phyloP scores from a whole-genome alignment of 2,113 vertebrate species.

The Pagrus major region DNA sequence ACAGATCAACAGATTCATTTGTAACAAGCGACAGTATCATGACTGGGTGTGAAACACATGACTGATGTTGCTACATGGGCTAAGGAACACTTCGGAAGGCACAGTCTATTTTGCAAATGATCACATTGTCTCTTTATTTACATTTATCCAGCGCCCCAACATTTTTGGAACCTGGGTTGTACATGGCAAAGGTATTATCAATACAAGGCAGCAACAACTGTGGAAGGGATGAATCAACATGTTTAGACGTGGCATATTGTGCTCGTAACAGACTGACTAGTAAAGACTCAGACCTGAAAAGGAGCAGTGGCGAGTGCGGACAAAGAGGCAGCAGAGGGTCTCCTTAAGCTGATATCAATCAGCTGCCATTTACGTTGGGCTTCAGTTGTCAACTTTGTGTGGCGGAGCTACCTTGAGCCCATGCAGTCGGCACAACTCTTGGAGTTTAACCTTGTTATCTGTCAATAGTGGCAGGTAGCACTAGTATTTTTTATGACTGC shows the following conservation, averaged over 20 bases:
- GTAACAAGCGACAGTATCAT: too few species aligned
- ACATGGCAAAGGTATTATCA: background rate
- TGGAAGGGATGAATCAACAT: constrained; percentile 31
- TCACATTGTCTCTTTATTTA: too few species aligned
- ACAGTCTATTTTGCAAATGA: too few species aligned
- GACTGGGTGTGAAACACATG: too few species aligned
- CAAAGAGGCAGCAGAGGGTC: constrained; percentile 39
- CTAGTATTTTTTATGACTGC: constrained; percentile 67
- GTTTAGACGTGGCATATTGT: constrained; percentile 6
- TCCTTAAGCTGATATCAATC: constrained; percentile 71
- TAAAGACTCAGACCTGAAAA: constrained; percentile 5
- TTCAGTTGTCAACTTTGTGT: constrained; percentile 77
- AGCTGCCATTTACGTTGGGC: constrained; percentile 67
- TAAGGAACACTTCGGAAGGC: too few species aligned
- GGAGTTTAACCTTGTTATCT: constrained; percentile 79
- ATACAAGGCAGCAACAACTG: constrained; percentile 38
- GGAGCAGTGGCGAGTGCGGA: constrained; percentile 23
- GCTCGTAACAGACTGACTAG: constrained; percentile 34
- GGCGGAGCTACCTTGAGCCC: constrained; percentile 46
- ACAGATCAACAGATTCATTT: too few species aligned
- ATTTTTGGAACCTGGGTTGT: too few species aligned
- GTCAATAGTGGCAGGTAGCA: constrained; percentile 69
- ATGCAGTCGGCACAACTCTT: constrained; percentile 67
- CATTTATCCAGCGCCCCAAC: too few species aligned
- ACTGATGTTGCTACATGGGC: too few species aligned